A percentile compares a stretch with the other conserved stretches of the same genome.
These are phyloP conservation scores for Drosophila trichaetosa DNA, from an alignment of 2,888 invertebrate species.

Conservation along the genomic window DNA sequence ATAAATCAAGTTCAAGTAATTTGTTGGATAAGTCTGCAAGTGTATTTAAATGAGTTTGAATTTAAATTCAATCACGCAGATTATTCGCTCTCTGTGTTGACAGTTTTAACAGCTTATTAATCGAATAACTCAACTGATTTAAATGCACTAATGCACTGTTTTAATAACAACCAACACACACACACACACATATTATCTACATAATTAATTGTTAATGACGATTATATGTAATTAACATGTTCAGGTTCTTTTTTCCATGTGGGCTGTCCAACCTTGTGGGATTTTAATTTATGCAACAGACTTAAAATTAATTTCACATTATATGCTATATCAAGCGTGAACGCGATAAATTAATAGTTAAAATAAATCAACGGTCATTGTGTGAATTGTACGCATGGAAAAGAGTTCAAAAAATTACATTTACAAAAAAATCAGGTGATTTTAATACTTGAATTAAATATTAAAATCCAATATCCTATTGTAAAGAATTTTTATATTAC, in stretches of 20 bases:
- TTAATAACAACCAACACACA: constrained; percentile 3
- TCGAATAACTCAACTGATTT: constrained; percentile 33
- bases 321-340: constrained; percentile 69
- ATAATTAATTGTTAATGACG: constrained; percentile 76
- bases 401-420: constrained; percentile 18
- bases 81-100: constrained; percentile 7
- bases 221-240: constrained; percentile 68
- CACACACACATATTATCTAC: constrained; percentile 45
- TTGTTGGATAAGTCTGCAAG: not conserved
- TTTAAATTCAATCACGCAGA: not conserved
- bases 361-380: constrained; percentile 45
- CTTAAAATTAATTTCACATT: constrained; percentile 70
- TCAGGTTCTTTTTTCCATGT: constrained; percentile 1
- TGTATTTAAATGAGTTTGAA: not conserved
- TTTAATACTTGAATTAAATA: constrained; percentile 38
- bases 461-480: constrained; percentile 26
- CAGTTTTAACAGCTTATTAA: constrained; percentile 20
- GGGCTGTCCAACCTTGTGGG: constrained; percentile 14
- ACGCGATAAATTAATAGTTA: constrained; percentile 74
- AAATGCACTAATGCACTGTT: constrained; percentile 27
- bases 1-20: not conserved
- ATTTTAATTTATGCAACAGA: constrained; percentile 63
- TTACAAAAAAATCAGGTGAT: constrained; percentile 11
- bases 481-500: constrained; percentile 21
- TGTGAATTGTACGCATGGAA: constrained; percentile 2